These are phyloP conservation scores for Microtus pennsylvanicus DNA, from an alignment of 2,113 vertebrate species.

Conservation along the genomic window DNA sequence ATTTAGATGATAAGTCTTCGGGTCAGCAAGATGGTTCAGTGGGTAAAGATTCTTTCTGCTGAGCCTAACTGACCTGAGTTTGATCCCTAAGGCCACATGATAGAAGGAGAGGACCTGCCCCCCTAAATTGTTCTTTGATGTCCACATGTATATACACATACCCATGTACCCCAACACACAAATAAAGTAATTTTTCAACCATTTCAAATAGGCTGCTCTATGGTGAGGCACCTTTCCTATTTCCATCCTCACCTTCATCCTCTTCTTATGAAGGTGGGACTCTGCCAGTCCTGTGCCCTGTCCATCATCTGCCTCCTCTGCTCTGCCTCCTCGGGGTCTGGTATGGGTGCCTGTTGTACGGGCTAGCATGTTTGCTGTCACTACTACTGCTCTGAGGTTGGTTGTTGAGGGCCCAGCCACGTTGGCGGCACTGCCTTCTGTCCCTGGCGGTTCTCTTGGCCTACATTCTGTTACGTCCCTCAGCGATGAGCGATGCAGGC, in stretches of 20 bases:
- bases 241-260: fast-evolving
- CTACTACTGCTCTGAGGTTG: neutral
- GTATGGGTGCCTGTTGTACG: neutral
- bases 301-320: fast-evolving
- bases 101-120: neutral
- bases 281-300: neutral
- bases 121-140: neutral
- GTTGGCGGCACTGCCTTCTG: neutral
- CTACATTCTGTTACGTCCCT: neutral
- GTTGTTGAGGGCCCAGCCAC: neutral
- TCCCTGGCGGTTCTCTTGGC: neutral
- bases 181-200: neutral
- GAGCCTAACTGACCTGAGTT: neutral
- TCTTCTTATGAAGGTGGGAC: neutral
- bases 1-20: neutral
- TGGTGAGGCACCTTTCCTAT: neutral
- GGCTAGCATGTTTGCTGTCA: neutral
- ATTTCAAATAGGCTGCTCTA: neutral
- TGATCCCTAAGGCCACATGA: neutral
- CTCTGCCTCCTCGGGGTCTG: neutral
- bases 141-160: neutral
- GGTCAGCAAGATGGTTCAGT: neutral
- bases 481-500: neutral
- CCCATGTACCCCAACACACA: neutral
- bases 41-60: neutral